Conservation (phyloP, 92 coral and sea anemone species). For the Palythoa heliodiscus region DNA sequence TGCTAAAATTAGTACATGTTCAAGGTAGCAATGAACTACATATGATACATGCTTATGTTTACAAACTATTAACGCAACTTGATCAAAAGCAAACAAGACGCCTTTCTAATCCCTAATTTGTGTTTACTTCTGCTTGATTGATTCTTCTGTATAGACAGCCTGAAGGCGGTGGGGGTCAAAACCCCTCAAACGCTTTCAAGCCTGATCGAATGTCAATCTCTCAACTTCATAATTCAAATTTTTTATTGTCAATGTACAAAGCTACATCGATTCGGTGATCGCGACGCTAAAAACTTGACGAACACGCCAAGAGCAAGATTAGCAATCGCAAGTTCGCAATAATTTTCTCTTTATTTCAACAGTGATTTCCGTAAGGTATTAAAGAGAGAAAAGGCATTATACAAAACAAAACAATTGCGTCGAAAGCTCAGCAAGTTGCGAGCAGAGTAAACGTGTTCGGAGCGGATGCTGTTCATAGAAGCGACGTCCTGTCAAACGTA, state of each 20-base stretch:
- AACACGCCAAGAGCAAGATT: constrained; percentile 14
- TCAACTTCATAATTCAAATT: constrained; percentile 42
- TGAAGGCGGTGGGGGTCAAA: constrained; percentile 20
- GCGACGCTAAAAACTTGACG: not conserved
- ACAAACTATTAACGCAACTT: constrained; percentile 5
- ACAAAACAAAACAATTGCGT: constrained; percentile 12
- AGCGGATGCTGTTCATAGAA: constrained; percentile 12
- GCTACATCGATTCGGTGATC: constrained; percentile 14
- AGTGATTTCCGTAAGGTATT: constrained; percentile 17
- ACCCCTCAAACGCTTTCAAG: not conserved
- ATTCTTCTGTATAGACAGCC: constrained; percentile 39
- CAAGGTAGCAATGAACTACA: not conserved
- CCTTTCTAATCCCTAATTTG: constrained; percentile 18
- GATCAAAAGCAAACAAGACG: constrained; percentile 31
- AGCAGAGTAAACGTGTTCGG: not conserved
- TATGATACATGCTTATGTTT: not conserved
- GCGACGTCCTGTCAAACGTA: constrained; percentile 1
- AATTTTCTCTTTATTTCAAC: not conserved
- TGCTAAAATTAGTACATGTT: not conserved
- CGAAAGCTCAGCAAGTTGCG: constrained; percentile 17
- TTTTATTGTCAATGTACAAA: constrained; percentile 21
- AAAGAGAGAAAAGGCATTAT: constrained; percentile 10
- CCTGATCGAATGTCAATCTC: constrained; percentile 40
- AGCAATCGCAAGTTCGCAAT: not conserved
- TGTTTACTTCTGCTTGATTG: constrained; percentile 33